phyloP scores from a whole-genome alignment of 2,888 invertebrate genomes.

The Acleris holmiana region DNA sequence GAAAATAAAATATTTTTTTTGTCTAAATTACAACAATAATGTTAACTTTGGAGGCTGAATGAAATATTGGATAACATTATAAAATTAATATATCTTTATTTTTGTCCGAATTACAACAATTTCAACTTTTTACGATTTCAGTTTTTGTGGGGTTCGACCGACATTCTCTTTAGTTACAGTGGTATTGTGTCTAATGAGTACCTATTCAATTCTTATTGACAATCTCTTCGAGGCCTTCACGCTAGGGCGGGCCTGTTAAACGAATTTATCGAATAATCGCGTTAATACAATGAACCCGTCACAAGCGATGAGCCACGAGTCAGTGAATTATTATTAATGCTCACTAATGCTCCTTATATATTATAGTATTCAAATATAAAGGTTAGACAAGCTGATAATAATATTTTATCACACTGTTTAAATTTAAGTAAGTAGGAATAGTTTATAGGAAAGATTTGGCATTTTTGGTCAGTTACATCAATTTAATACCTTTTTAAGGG shows the following conservation, averaged over 20 bases:
- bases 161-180: constrained; percentile 22
- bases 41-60: neutral
- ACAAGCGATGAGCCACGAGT: constrained; percentile 22
- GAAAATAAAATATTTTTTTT: neutral
- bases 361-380: constrained; percentile 12
- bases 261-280: constrained; percentile 17
- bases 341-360: constrained; percentile 15
- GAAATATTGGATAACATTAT: no score
- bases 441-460: no score
- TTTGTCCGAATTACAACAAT: neutral
- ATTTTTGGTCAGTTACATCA: no score
- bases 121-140: neutral
- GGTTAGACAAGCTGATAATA: no score
- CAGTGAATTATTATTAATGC: constrained; percentile 18
- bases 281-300: constrained; percentile 21
- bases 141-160: constrained; percentile 7
- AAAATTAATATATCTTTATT: neutral
- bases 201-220: constrained; percentile 17
- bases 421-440: no score
- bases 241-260: constrained; percentile 52
- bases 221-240: constrained; percentile 43
- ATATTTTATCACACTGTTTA: no score
- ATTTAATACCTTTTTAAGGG: no score
- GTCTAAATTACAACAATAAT: neutral
- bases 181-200: constrained; percentile 12